Evolutionary conservation across 2,797 vertebrate species (phyloP).

Genomic region (Anableps anableps): DNA sequence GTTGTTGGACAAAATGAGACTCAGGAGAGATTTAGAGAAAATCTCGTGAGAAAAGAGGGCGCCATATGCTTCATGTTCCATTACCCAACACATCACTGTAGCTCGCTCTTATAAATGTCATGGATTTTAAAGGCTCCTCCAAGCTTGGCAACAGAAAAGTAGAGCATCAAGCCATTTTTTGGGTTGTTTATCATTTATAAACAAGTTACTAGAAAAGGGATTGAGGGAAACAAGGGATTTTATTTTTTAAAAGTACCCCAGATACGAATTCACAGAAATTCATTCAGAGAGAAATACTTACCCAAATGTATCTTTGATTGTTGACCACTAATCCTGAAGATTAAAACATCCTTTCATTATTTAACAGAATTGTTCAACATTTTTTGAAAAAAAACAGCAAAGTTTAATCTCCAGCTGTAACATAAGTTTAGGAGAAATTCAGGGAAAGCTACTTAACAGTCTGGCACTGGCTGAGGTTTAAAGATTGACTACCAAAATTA

Average conservation of each 20-base stretch:
- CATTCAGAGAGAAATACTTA: conserved; percentile 6
- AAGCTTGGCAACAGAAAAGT: conserved; percentile 36
- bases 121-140: conserved; percentile 47
- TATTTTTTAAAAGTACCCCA: conserved; percentile 3
- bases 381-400: background rate
- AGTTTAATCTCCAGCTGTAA: background rate
- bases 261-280: conserved; percentile 11
- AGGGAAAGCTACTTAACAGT: background rate
- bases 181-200: conserved; percentile 18
- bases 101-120: conserved; percentile 35
- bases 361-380: conserved; percentile 5
- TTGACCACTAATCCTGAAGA: conserved; percentile 7
- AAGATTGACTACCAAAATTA: background rate
- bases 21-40: conserved; percentile 65
- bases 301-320: conserved; percentile 3
- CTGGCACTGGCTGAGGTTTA: background rate
- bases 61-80: conserved; percentile 65
- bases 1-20: conserved; percentile 40
- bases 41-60: conserved; percentile 55
- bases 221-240: conserved; percentile 6
- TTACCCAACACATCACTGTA: conserved; percentile 49
- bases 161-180: conserved; percentile 36
- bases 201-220: conserved; percentile 14
- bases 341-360: conserved; percentile 12
- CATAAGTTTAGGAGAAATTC: background rate